Percentiles rank a stretch among this genome's conserved stretches.
Evolutionary conservation across 2,797 vertebrate genomes (phyloP).

Genomic region (Lutjanus campechanus): DNA sequence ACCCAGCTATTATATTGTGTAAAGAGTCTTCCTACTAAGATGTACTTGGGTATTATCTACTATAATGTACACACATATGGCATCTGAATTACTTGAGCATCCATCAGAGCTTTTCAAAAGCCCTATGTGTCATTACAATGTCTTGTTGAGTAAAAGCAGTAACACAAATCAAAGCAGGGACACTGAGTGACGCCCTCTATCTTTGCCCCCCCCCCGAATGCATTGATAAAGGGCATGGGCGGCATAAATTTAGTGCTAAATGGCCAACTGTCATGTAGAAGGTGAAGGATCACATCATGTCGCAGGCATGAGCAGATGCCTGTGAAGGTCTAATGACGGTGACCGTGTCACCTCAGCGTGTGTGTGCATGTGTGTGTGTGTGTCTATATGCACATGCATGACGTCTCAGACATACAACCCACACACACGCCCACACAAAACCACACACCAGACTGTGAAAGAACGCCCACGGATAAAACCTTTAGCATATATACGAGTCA

Average conservation of each 20-base stretch:
- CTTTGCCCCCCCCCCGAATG: slow-evolving; percentile 45
- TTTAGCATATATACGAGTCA: slow-evolving; percentile 6
- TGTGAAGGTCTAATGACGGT: slow-evolving; percentile 84
- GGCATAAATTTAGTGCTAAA: slow-evolving; percentile 85
- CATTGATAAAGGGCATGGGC: slow-evolving; percentile 83
- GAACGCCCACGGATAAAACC: slow-evolving; percentile 40
- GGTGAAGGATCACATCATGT: slow-evolving; percentile 83
- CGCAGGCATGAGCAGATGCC: slow-evolving; percentile 80
- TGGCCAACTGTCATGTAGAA: slow-evolving; percentile 82
- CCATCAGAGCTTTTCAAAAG: slow-evolving; percentile 65
- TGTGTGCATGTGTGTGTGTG: slow-evolving; percentile 19
- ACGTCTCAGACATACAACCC: slow-evolving; percentile 53
- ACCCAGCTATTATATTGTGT: background rate
- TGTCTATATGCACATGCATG: slow-evolving; percentile 50
- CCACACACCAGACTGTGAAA: slow-evolving; percentile 42
- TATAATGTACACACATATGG: slow-evolving; percentile 30
- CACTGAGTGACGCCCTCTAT: slow-evolving; percentile 70
- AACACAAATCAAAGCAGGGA: slow-evolving; percentile 82
- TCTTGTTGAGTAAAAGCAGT: slow-evolving; percentile 76
- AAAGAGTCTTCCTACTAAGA: background rate
- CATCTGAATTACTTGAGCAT: slow-evolving; percentile 57
- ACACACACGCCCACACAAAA: slow-evolving; percentile 55
- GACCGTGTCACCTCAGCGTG: slow-evolving; percentile 75
- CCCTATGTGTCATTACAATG: slow-evolving; percentile 71
- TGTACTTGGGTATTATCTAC: slow-evolving; percentile 38